Conservation (phyloP, 1,140 invertebrate species). For the Ctenoplectra terminalis region DNA sequence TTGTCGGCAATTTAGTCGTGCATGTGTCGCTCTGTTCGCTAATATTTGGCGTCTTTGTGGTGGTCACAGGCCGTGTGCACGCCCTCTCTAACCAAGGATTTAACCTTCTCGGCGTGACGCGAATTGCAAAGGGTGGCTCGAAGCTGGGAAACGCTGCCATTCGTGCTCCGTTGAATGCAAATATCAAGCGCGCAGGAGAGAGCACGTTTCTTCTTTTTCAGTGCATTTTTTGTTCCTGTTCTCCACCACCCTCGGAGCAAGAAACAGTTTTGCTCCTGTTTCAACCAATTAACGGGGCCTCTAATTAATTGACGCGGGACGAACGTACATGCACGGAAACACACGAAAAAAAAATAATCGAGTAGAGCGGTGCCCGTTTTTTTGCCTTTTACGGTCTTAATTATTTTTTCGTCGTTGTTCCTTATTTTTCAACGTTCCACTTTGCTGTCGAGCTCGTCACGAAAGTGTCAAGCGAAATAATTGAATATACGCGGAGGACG, state of each 20-base stretch:
- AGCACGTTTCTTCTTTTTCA: neutral
- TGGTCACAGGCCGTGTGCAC: neutral
- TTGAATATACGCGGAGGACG: neutral
- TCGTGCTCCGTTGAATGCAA: neutral
- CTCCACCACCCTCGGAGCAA: neutral
- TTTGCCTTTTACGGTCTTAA: neutral
- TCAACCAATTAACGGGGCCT: slow-evolving; percentile 3
- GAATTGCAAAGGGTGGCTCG: neutral
- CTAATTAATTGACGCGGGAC: slow-evolving; percentile 11
- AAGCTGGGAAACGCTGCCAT: neutral
- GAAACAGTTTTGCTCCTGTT: neutral
- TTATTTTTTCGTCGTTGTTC: too few relatives aligned
- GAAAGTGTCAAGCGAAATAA: slow-evolving; percentile 16
- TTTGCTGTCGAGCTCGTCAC: neutral
- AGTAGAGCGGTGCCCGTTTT: too few relatives aligned
- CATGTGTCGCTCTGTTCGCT: slow-evolving; percentile 5
- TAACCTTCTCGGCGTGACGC: slow-evolving; percentile 18
- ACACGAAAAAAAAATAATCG: neutral
- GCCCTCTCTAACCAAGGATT: neutral
- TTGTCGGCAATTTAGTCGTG: slow-evolving; percentile 1
- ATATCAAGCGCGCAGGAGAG: neutral
- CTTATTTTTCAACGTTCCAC: neutral
- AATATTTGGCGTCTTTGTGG: slow-evolving; percentile 18
- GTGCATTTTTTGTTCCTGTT: neutral
- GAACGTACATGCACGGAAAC: neutral